Evolutionary conservation across 1,140 invertebrate genomes (phyloP), one percentile per base, ranked within the genome.

Genomic region (Caerostris darwini): DNA sequence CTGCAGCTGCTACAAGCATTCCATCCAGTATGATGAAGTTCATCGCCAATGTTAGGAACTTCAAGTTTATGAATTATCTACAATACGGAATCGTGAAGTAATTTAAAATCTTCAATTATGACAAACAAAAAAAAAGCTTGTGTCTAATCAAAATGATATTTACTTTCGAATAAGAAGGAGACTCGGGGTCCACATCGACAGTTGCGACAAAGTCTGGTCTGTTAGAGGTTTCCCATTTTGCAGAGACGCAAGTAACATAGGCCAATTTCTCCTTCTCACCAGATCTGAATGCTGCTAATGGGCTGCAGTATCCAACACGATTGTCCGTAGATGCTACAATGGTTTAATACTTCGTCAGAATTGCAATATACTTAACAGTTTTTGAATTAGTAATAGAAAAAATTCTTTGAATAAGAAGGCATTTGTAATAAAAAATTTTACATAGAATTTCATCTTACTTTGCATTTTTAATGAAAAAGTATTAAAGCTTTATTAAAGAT

Each of bases 21-120:
- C 99, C 99, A 99, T 0, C 99, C 99, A 19, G 97, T 98, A 95
- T 99, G 99, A 96, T 99, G 99, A 0, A 99, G 96, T 96, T 99
- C 99, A 95, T 99, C 98, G 3, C 97, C 98, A 6, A 97, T 95
- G 90, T 98, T 96, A n/a, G 97, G 97, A 95, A 99, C 98, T 93
- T 97, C 97, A 0, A 98, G 96, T 83, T 98, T 97, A 95, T 98
- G 97, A 86, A 99, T 98, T 4, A 99, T 98, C 99, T 99, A 95
- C 0, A 95, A 95, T n/a, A 50, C 12, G 53, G 8, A 77, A 5
- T 5, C 6, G 3, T 5, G 3, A 77, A 12, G n/a, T 10, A 57
- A 2, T 59, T 57, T n/a, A n/a, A 19, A 64, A 10, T 1, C 2
- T 64, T 2, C 61, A 14, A 14, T 3, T 67, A 67, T 67, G 12